Base-by-base conservation (phyloP, 2,888 invertebrate species). In the Netelia virgata region DNA sequence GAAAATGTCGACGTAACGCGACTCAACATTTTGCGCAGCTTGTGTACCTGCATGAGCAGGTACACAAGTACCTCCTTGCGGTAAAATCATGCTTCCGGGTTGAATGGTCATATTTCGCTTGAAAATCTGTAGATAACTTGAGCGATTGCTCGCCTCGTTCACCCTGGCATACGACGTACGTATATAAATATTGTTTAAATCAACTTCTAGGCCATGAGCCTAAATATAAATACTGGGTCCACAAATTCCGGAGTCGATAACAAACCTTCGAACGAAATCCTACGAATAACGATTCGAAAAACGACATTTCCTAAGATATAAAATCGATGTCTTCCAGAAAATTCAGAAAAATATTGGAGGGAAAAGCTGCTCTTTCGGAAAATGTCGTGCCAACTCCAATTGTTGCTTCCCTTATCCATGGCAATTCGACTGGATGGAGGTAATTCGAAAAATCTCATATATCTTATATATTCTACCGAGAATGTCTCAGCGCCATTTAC, bases 51-150 rank as follows among this genome's bases (percentile, higher is more conserved):
- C n/a, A n/a, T n/a, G n/a, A n/a, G n/a, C n/a, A n/a, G n/a, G n/a
- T n/a, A n/a, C 16, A 16, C 20, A 16, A 50, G 18, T 50, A 28
- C 16, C 28, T 50, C 9, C 28, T 28, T 20, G n/a, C 63, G 36
- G 20, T 18, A 74, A 88, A 88, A 88, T 89, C 86, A 87, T 86
- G 89, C 86, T 86, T 87, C 89, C 86, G 86, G 86, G 85, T 88
- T 86, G 88, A 81, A 89, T 59, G 69, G 61, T 20, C 23, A 83
- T 83, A 55, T 76, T 66, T 57, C 57, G 47, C 3, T 14, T 89
- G 87, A 85, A 87, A 87, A 82, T 83, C 87, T 88, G 87, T 87
- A 89, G 88, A 90, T 89, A 88, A 89, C 87, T 87, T 90, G 89
- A 36, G 88, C 86, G 90, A 90, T 90, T 89, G 87, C 86, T 86